Evolutionary conservation across 2,888 invertebrate species (phyloP), one percentile per base, ranked within the genome.

Genomic region (Girardia tigrina): DNA sequence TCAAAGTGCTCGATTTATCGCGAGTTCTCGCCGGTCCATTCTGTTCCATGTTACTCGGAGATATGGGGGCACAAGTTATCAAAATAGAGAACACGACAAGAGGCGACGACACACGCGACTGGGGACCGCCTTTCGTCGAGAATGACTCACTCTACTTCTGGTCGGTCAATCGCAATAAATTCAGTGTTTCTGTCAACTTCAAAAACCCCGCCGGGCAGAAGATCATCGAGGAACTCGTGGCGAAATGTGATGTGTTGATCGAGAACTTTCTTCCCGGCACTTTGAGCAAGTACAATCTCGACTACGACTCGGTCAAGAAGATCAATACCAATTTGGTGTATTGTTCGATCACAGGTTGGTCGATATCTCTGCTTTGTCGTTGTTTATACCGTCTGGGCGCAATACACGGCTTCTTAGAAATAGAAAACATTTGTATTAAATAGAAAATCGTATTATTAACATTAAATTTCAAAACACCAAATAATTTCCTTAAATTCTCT

Each of bases 181-280:
- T 84, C 83, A 94, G 94, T 84, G 86, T 94, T 29, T 91, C 91
- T 80, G 86, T 97, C 73, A 89, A 97, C 85, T 85, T 95, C 36
- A 92, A 91, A 82, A 86, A 87, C 0, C 82, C 86, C 23, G 86
- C 87, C 81, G 91, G 92, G 78, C 83, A 82, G 27, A 75, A 80
- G 20, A 78, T 84, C 14, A 78, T 83, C 26, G 77, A 77, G 77
- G 88, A 91, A 79, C 84, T 95, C 79, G 90, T 89, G 0, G 85
- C 84, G 72, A 88, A 89, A 81, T 89, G 90, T 82, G 95, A 97
- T 86, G 89, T 97, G 6, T 81, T 95, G 0, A 88, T 97, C 0
- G 95, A 97, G 83, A 97, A 97, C 85, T 97, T 90, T 85, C 86
- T 95, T 0, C 94, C 97, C 0, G 94, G 94, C 0, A 92, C 92